Evolutionary conservation across 2,888 invertebrate species (phyloP).

Genomic region (Amaurobius ferox): DNA sequence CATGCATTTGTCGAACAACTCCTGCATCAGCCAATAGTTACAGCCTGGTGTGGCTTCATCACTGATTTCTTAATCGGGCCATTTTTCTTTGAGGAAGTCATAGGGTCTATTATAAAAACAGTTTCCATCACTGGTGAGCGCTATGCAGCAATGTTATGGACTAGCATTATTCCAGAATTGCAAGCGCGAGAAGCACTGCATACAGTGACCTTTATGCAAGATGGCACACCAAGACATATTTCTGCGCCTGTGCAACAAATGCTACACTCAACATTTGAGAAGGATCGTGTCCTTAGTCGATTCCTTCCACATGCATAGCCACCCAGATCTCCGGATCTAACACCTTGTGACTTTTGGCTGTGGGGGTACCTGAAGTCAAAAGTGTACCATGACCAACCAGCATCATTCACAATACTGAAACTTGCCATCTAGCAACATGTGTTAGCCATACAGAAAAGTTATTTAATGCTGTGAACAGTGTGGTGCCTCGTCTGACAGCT

Average conservation of each 20-base stretch:
- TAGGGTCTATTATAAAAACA: constrained; percentile 9
- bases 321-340: constrained; percentile 9
- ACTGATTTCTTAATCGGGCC: constrained; percentile 33
- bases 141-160: constrained; percentile 14
- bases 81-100: constrained; percentile 27
- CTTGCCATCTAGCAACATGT: constrained; percentile 21
- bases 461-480: constrained; percentile 13
- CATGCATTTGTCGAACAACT: constrained; percentile 31
- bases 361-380: constrained; percentile 23
- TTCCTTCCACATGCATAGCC: background rate
- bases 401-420: constrained; percentile 24
- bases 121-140: background rate
- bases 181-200: constrained; percentile 5
- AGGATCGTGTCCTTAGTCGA: constrained; percentile 2
- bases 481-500: constrained; percentile 14
- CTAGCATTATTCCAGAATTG: background rate
- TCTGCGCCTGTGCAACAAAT: background rate
- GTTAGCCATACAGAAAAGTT: constrained; percentile 15
- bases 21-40: constrained; percentile 17
- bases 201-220: constrained; percentile 15
- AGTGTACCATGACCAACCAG: constrained; percentile 26
- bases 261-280: constrained; percentile 12
- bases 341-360: background rate
- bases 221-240: constrained; percentile 6
- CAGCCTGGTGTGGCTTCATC: constrained; percentile 19